Evolutionary conservation across 1,140 invertebrate species (phyloP), one percentile per base, ranked within the genome.

Genomic region (Hycleus cichorii): DNA sequence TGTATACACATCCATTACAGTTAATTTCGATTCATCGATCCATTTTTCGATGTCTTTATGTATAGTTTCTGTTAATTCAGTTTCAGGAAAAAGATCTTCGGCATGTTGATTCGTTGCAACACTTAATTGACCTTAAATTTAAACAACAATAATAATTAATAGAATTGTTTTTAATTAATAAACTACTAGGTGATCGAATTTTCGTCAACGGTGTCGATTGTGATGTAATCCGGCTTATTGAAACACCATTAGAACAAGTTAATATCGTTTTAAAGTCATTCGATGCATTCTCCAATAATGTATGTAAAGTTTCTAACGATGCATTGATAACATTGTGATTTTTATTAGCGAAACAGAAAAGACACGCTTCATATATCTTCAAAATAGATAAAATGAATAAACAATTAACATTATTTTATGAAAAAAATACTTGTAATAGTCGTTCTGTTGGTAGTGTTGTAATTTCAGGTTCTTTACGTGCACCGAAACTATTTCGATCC

Each of bases 261-360:
- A 94, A 72, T 26, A 81, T 75, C 8, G 72, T 62, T 26, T 83
- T 72, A 5, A 92, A 74, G 6, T 79, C 72, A n/a, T 80, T 75
- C 12, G 80, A 81, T 7, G 84, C 81, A 57, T 80, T 80, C 49
- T 83, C 82, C 0, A 95, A 71, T 3, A 94, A 68, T 57, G 88
- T 82, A 47, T 83, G 83, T 9, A 94, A 75, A 26, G 88, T 87
- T 76, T 95, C 92, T 62, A 95, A 76, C 12, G 88, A 80, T 5
- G 89, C 81, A 60, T 90, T 91, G 49, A 91, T 81, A n/a, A 92
- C 80, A 75, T 93, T 93, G 71, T 93, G 90, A 73, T 93, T 88
- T 2, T 74, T 74, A 67, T 85, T 83, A 18, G 72, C 76, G 50
- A 82, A 78, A 71, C 86, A 89, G 68, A 86, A 77, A 12, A 95